A percentile compares a stretch with the other conserved stretches of the same genome.
Evolutionary conservation across 2,888 invertebrate species (phyloP).

Genomic region (Aproaerema taeniolella): DNA sequence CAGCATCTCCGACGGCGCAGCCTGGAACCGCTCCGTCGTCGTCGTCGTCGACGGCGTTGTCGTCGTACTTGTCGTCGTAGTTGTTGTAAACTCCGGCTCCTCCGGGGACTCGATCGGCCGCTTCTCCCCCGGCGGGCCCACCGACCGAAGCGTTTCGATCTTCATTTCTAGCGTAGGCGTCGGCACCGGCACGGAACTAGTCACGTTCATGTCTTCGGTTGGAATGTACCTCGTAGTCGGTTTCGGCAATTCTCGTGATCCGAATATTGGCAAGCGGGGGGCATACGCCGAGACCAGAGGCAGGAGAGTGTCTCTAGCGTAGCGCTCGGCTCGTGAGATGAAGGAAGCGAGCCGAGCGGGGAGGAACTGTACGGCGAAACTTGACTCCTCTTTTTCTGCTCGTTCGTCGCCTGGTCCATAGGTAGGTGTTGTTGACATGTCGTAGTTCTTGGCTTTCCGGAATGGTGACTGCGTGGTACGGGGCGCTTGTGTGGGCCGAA

Average conservation of each 20-base stretch:
- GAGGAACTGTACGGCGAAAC: constrained; percentile 85
- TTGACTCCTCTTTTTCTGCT: constrained; percentile 51
- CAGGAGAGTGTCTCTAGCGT: constrained; percentile 86
- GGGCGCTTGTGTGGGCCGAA: constrained; percentile 67
- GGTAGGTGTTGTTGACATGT: constrained; percentile 57
- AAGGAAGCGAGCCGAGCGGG: constrained; percentile 87
- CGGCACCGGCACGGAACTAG: constrained; percentile 56
- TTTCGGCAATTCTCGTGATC: constrained; percentile 59
- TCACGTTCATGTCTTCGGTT: constrained; percentile 57
- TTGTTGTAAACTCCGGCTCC: constrained; percentile 52
- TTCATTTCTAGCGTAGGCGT: constrained; percentile 71
- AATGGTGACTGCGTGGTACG: constrained; percentile 43
- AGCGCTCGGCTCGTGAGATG: constrained; percentile 88
- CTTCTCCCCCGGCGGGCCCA: constrained; percentile 64
- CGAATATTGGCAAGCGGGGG: constrained; percentile 82
- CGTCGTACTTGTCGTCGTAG: constrained; percentile 41
- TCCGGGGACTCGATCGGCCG: constrained; percentile 58
- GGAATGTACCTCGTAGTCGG: constrained; percentile 81
- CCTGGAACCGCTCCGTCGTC: constrained; percentile 42
- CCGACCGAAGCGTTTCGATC: constrained; percentile 57
- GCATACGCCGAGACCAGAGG: constrained; percentile 88
- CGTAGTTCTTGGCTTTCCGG: constrained; percentile 64
- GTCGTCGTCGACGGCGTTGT: constrained; percentile 36
- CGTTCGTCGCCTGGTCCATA: constrained; percentile 51
- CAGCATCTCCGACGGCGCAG: constrained; percentile 57